Conservation (phyloP, 2,113 vertebrate genomes). For the Numenius arquata region DNA sequence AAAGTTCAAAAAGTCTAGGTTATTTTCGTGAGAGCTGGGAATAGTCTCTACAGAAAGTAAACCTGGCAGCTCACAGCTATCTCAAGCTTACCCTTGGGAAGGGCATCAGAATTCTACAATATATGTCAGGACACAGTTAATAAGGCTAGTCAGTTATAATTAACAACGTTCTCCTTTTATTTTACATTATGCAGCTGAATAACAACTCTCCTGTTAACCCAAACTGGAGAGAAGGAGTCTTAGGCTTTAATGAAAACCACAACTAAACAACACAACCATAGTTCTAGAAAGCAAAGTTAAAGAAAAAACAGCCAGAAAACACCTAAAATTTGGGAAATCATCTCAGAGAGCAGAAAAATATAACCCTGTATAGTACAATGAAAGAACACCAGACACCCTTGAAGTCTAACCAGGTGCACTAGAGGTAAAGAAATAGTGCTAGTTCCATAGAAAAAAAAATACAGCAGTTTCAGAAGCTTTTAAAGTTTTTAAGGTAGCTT, state of each 20-base stretch:
- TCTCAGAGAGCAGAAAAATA: neutral
- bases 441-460: neutral
- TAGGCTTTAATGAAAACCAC: neutral
- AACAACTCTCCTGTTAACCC: neutral
- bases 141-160: neutral
- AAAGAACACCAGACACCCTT: neutral
- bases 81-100: neutral
- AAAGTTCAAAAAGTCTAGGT: neutral
- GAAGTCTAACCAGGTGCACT: neutral
- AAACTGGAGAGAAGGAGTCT: neutral
- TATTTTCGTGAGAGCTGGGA: neutral
- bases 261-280: neutral
- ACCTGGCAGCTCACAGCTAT: neutral
- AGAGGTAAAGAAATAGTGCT: neutral
- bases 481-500: neutral
- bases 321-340: neutral
- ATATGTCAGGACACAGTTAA: neutral
- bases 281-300: neutral
- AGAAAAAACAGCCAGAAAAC: neutral
- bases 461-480: slow-evolving; percentile 2
- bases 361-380: neutral
- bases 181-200: neutral
- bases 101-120: neutral
- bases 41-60: neutral
- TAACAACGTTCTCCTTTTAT: neutral